A percentile compares a stretch with the other conserved stretches of the same genome.
These are phyloP conservation scores for Parascotia fuliginaria DNA, from an alignment of 2,888 invertebrate species.

Conservation along the genomic window DNA sequence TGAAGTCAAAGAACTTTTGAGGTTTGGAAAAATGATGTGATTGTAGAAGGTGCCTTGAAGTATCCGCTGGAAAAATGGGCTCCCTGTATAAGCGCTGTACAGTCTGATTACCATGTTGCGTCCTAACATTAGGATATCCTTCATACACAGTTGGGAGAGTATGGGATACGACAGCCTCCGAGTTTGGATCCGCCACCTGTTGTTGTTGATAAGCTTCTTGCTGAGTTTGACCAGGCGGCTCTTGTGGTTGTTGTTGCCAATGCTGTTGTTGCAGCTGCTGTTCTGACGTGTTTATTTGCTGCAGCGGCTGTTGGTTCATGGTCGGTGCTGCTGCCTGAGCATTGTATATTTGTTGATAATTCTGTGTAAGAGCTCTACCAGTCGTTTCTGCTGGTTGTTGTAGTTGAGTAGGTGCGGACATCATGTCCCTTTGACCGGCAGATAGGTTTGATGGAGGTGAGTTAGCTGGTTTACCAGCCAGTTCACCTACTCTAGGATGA, in stretches of 20 bases:
- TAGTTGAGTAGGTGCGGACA: not conserved
- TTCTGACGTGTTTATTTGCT: slow-evolving; percentile 38
- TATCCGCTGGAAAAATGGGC: slow-evolving; percentile 67
- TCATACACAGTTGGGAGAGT: slow-evolving; percentile 42
- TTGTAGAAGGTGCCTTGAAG: slow-evolving; percentile 43
- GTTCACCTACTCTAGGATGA: not conserved
- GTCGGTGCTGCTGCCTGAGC: slow-evolving; percentile 35
- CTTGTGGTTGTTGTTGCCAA: slow-evolving; percentile 32
- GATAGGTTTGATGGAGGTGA: slow-evolving; percentile 21
- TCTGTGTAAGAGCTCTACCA: slow-evolving; percentile 27
- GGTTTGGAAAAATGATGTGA: slow-evolving; percentile 32
- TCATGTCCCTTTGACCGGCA: not conserved
- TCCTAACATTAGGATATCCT: slow-evolving; percentile 27
- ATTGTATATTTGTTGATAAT: slow-evolving; percentile 48
- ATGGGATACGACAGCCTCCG: slow-evolving; percentile 30
- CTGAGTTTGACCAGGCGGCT: not conserved
- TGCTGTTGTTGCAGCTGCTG: slow-evolving; percentile 33
- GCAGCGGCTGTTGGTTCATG: slow-evolving; percentile 36
- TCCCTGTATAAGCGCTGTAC: slow-evolving; percentile 53
- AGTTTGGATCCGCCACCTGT: slow-evolving; percentile 44
- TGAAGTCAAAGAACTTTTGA: slow-evolving; percentile 53
- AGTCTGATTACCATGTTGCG: slow-evolving; percentile 1
- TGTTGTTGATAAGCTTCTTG: slow-evolving; percentile 13
- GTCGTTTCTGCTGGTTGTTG: not conserved
- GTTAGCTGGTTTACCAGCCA: slow-evolving; percentile 4